Evolutionary conservation across 2,113 vertebrate species (phyloP), one percentile per base, ranked within the genome.

Genomic region (Hydrolagus affinis): DNA sequence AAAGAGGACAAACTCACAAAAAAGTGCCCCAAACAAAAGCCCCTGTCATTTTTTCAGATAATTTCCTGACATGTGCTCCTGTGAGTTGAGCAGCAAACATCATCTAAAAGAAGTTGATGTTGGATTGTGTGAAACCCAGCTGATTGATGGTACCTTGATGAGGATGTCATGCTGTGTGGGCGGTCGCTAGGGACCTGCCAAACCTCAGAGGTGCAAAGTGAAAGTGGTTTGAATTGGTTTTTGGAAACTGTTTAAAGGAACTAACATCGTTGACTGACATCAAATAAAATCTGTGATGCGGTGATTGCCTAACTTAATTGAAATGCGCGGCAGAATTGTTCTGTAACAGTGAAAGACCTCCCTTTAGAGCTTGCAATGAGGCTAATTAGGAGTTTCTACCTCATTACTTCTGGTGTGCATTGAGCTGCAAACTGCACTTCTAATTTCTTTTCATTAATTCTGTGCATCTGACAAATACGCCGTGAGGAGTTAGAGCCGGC

Each of bases 401-500:
- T 72, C 70, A 32, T 74, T 74, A 74, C 30, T 74, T 74, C 30
- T 8, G 32, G 14, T 32, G 44, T 44, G 44, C 44, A 44, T 44
- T 44, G 44, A 44, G 8, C 28, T 56, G 19, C 32, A 75, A 75
- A 44, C 0, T 32, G 73, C 32, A 56, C 30, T 44, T 75, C 32
- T 75, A 19, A 75, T 56, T 75, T 44, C 73, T 75, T 75, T 75
- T 56, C 32, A 75, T 75, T 75, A 56, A 75, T 75, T 75, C 32
- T 0, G 4, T 74, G 72, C 17, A 75, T 75, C 9, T 75, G 73
- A 75, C 73, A 75, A 75, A 44, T 56, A 75, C 73, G 56, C 32
- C 0, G 73, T 32, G 32, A 9, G 32, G 32, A 75, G 56, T 75
- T 75, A 75, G 32, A 75, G 14, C 32, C 21, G 28, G 8, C 32